phyloP scores from a whole-genome alignment of 2,888 invertebrate species.

The Cantharis lateralis region DNA sequence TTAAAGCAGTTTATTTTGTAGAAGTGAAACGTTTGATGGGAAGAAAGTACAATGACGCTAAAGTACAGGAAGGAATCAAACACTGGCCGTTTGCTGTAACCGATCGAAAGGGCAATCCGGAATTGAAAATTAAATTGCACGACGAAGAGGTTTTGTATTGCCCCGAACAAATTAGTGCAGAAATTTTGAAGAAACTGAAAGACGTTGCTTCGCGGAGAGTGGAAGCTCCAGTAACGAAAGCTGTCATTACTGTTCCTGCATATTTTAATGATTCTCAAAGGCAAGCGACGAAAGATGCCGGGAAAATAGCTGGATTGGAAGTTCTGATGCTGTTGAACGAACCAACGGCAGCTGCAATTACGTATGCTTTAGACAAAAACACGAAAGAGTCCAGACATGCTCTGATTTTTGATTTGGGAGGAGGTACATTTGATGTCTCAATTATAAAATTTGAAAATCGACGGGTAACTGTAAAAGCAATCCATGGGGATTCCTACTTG shows the following conservation, averaged over 20 bases:
- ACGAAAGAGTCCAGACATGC: not conserved
- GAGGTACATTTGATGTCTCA: not conserved
- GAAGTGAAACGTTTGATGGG: not conserved
- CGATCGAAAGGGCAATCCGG: not conserved
- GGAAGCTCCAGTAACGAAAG: not conserved
- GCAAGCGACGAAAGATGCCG: not conserved
- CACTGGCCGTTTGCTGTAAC: not conserved
- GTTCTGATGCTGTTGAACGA: not conserved
- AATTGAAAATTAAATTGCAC: not conserved
- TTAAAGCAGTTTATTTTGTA: not conserved
- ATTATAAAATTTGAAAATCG: not conserved
- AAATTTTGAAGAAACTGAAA: not conserved
- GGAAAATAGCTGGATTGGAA: not conserved
- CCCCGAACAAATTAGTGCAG: not conserved
- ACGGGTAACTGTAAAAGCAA: not conserved
- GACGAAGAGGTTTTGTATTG: not conserved
- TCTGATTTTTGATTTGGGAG: not conserved
- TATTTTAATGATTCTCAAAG: not conserved
- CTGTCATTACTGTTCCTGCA: not conserved
- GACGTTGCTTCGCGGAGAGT: not conserved
- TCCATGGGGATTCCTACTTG: not conserved
- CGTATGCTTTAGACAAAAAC: not conserved
- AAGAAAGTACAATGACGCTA: not conserved
- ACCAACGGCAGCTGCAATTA: not conserved
- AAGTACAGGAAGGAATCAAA: not conserved